Evolutionary conservation across 1,140 invertebrate genomes (phyloP), one percentile per base, ranked within the genome.

Genomic region (Drosophila nebulosa): DNA sequence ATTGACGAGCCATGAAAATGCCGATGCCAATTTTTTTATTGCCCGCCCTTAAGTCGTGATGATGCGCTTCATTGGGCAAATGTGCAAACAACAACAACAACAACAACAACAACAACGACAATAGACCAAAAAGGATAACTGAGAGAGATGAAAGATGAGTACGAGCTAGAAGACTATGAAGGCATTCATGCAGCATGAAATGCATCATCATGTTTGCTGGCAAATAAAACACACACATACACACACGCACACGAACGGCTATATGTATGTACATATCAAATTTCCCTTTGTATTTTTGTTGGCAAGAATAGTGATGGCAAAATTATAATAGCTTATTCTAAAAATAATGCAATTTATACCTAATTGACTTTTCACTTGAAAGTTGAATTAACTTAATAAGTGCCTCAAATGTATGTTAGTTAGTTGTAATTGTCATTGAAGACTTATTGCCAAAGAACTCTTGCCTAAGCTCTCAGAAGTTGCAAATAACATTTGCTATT

Each of bases 61-160:
- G 72, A 69, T 67, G 70, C 78, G 76, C 81, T 88, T 78, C 81
- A 88, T 81, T 86, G 81, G 78, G 67, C 81, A 86, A 74, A 74
- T 74, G 42, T 66, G 59, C 64, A 74, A 63, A 65, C 60, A 58
- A 61, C 32, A 56, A 68, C 18, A 52, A 51, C 36, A 62, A 64
- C 59, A 76, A 64, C 56, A 67, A 69, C 39, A 62, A 24, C 10
- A 61, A 36, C 56, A 69, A 32, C 36, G 42, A 53, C 22, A 58
- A 64, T 27, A 39, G 36, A 16, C 14, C 16, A 21, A 52, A 7
- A 50, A 63, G 63, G 16, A 22, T 51, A 22, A n/a, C 35, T 32
- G 26, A 52, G 30, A 58, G 76, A 57, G 36, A 52, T 21, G 16
- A 27, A 32, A 42, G 55, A 36, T 10, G 39, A 26, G 21, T 12